These are phyloP conservation scores for Triplophysa siluroides DNA, from an alignment of 2,113 vertebrate genomes.

Conservation along the genomic window DNA sequence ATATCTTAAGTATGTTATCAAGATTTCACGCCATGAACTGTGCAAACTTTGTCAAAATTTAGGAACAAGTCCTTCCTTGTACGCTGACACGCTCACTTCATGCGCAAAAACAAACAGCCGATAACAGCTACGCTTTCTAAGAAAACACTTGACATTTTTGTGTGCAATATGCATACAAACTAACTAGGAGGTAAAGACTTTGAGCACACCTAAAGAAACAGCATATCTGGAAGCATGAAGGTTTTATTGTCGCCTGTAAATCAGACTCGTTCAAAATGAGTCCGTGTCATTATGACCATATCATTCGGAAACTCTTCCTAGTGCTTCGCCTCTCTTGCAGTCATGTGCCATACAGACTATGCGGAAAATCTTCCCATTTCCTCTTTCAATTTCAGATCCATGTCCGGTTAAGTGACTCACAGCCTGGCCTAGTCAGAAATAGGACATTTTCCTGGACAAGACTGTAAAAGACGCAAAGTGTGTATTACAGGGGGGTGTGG, in stretches of 20 bases:
- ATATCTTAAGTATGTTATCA: too few relatives aligned
- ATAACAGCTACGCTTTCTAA: too few relatives aligned
- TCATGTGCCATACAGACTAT: not conserved
- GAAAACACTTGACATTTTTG: too few relatives aligned
- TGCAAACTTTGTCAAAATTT: too few relatives aligned
- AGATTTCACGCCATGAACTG: too few relatives aligned
- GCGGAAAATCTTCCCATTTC: constrained; percentile 6
- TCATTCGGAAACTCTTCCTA: not conserved
- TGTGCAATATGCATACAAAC: too few relatives aligned
- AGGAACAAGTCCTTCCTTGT: too few relatives aligned
- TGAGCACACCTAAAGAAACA: not conserved
- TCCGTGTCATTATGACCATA: not conserved
- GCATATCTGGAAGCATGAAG: not conserved
- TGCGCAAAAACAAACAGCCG: too few relatives aligned
- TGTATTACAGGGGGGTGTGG: not conserved
- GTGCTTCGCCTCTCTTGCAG: not conserved
- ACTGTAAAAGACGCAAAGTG: not conserved
- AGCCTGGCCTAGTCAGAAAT: not conserved
- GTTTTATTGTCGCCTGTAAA: not conserved
- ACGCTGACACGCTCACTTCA: too few relatives aligned
- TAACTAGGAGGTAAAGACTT: not conserved
- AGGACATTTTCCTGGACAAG: not conserved
- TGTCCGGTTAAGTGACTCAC: not conserved
- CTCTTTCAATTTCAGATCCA: not conserved
- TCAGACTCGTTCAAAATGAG: not conserved